Evolutionary conservation across 2,797 vertebrate species (phyloP), one percentile per base, ranked within the genome.

Genomic region (Pseudopleuronectes americanus): DNA sequence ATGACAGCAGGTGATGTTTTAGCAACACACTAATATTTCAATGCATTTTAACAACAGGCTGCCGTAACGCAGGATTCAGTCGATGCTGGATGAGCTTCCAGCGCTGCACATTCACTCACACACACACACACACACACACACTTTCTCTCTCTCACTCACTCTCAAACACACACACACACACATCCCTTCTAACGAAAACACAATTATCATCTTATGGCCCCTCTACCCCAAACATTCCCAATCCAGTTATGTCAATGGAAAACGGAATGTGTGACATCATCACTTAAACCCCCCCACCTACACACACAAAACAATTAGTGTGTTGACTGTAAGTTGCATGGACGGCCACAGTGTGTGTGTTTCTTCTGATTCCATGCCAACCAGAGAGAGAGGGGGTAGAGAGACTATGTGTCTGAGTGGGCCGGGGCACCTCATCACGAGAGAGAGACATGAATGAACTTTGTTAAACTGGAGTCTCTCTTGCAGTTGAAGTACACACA

Each of bases 181-280:
- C 67, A 67, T 53, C 68, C 71, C 58, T 79, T 78, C 66, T 60
- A 80, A 89, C 68, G 51, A 86, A 91, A 90, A 92, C 84, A 87
- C 85, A 88, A 90, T 91, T 80, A 90, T 84, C 83, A 84, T 83
- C 77, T 85, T 84, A 81, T 72, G 84, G 82, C 84, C 87, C 87
- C 83, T 82, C 79, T 64, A 77, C 75, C 74, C 77, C 79, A 79
- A 89, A 89, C 84, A 86, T 89, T 86, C 83, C 85, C 88, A 83
- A 80, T 89, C 84, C 54, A 59, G 82, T 90, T 90, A 85, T 88
- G 90, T 90, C 87, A 90, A 87, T 87, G 91, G 89, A 93, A 92
- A 94, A 89, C 74, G 76, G 86, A 92, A 89, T 79, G 81, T 89
- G 81, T 94, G 91, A 93, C 90, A 89, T 91, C 92, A 92, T 87